Evolutionary conservation across 2,113 vertebrate genomes (phyloP), one percentile per base, ranked within the genome.

Genomic region (Coptodon bakossiorum): DNA sequence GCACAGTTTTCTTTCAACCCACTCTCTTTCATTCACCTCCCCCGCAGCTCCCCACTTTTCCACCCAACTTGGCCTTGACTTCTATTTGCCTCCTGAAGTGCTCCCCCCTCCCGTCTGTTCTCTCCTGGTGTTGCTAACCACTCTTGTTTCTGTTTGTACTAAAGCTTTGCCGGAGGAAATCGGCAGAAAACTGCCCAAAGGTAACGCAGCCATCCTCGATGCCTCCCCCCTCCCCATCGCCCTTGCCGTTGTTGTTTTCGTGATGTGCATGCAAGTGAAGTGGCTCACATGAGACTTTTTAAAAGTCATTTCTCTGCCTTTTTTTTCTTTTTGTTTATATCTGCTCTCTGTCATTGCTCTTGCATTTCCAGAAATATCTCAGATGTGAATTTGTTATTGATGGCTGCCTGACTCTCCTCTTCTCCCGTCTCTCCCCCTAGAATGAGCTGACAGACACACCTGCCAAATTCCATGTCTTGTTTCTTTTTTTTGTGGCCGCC

Each of bases 401-500:
- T 73, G 22, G 27, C 38, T 84, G n/a, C 86, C 73, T 83, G 10
- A 12, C 48, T 88, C 78, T 91, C 31, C 61, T 86, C 84, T 53
- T 79, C 78, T 86, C 66, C 86, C 80, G 22, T 90, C 92, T 92
- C 93, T 83, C 88, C 86, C 84, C 83, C 83, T 94, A 99, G 98
- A 98, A 98, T 89, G 97, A 98, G 93, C 95, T 97, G 89, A 93
- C 91, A 71, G 95, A 98, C 93, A 97, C 95, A 50, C 97, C 96
- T 71, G 98, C 98, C 86, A 99, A 99, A 95, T 99, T 99, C 97
- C 99, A 99, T 9, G 96, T 99, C 16, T 95, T 99, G 17, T 99
- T 99, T 95, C 98, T 99, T 85, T 99, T 99, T 95, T 99, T 99
- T 94, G 98, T 99, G 96, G 98, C 98, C 78, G 97, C 98, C 86